Conservation (phyloP, 2,113 vertebrate genomes). For the Boleophthalmus pectinirostris region DNA sequence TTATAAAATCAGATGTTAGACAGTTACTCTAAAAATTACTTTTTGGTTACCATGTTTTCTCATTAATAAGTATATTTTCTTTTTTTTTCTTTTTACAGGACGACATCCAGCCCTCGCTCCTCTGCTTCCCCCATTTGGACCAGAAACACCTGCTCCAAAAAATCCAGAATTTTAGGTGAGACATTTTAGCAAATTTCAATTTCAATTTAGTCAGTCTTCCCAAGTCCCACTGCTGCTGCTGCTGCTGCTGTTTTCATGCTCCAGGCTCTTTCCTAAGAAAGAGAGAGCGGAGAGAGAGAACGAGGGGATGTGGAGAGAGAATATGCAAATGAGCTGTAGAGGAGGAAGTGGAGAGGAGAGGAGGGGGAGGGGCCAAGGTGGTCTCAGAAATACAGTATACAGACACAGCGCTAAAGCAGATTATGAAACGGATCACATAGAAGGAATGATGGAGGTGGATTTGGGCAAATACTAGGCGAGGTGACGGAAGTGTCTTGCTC, state of each 20-base stretch:
- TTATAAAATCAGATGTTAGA: too few relatives aligned
- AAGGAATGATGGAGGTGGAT: background rate
- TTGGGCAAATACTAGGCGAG: too few relatives aligned
- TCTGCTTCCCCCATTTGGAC: background rate
- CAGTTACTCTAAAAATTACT: too few relatives aligned
- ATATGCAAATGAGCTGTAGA: slow-evolving; percentile 80
- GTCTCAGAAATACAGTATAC: background rate
- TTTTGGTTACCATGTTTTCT: too few relatives aligned
- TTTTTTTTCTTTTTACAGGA: background rate
- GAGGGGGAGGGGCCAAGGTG: slow-evolving; percentile 1
- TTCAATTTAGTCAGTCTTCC: slow-evolving; percentile 34
- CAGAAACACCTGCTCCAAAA: background rate
- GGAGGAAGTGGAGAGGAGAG: background rate
- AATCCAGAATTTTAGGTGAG: background rate
- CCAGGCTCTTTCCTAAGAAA: slow-evolving; percentile 78
- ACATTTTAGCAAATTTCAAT: background rate
- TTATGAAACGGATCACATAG: background rate
- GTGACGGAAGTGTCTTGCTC: too few relatives aligned
- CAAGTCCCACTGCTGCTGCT: slow-evolving; percentile 40
- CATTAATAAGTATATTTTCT: background rate
- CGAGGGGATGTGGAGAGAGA: slow-evolving; percentile 59
- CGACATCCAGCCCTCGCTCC: background rate
- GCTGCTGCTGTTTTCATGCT: slow-evolving; percentile 75
- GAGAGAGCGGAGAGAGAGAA: slow-evolving; percentile 22
- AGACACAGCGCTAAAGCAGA: background rate